Conservation (phyloP, 2,113 vertebrate species). For the Panurus biarmicus region DNA sequence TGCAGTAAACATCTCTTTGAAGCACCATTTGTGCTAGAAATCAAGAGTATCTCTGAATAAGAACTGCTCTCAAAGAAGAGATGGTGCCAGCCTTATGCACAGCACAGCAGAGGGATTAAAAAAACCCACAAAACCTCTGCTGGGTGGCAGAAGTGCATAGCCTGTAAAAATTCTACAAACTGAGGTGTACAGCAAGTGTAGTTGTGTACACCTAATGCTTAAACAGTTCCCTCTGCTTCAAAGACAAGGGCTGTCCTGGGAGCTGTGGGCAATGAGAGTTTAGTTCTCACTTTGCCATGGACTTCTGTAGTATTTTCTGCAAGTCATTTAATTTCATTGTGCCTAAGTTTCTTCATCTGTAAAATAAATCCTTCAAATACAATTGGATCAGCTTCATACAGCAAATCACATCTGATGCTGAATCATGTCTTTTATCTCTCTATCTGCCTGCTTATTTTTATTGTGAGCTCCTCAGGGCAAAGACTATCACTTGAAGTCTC, state of each 20-base stretch:
- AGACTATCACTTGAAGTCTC: slow-evolving; percentile 25
- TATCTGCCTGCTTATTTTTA: slow-evolving; percentile 50
- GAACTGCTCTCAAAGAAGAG: background rate
- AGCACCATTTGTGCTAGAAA: background rate
- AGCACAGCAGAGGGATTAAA: background rate
- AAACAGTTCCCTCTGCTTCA: background rate
- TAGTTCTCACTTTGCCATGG: background rate
- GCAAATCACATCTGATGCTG: slow-evolving; percentile 56
- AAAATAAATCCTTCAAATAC: slow-evolving; percentile 57
- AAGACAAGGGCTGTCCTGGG: background rate
- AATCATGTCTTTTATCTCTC: slow-evolving; percentile 61
- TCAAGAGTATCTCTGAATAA: background rate
- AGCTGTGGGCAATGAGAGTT: background rate
- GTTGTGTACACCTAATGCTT: fast-evolving
- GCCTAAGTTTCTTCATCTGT: slow-evolving; percentile 35
- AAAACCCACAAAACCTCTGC: background rate
- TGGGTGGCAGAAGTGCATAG: background rate
- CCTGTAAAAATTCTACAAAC: background rate
- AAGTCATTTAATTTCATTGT: slow-evolving; percentile 30
- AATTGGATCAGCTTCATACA: slow-evolving; percentile 53
- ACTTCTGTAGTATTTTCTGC: slow-evolving; percentile 7
- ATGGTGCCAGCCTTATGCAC: background rate
- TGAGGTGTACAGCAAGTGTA: background rate
- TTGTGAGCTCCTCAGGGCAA: slow-evolving; percentile 46
- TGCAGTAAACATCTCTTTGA: background rate